A percentile compares a stretch with the other conserved stretches of the same genome.
Evolutionary conservation across 2,113 vertebrate species (phyloP).

Genomic region (Strix uralensis): DNA sequence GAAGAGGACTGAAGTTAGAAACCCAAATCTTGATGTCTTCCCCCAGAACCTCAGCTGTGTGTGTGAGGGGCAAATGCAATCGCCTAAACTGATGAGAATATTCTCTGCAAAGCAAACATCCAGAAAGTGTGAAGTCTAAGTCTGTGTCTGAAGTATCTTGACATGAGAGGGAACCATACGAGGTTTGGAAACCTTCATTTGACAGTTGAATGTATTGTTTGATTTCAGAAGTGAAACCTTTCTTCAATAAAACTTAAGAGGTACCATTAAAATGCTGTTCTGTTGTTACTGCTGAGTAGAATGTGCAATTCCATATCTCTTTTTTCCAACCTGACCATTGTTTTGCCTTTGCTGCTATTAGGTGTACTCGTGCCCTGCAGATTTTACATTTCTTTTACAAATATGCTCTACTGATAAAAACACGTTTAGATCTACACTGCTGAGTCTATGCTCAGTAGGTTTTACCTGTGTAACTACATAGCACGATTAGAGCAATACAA

Average conservation of each 20-base stretch:
- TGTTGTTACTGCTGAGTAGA: not conserved
- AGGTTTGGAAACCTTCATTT: not conserved
- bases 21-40: not conserved
- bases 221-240: not conserved
- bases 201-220: not conserved
- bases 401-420: not conserved
- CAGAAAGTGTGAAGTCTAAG: not conserved
- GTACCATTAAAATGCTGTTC: not conserved
- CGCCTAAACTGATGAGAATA: not conserved
- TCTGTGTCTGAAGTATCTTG: not conserved
- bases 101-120: not conserved
- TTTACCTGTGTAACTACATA: not conserved
- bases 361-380: not conserved
- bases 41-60: rapidly evolving
- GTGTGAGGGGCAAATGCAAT: not conserved
- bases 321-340: not conserved
- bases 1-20: not conserved
- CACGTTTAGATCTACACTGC: not conserved
- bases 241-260: not conserved
- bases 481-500: not conserved
- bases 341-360: not conserved
- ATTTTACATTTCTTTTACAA: not conserved
- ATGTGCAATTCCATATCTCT: not conserved
- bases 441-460: not conserved
- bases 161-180: not conserved